Evolutionary conservation across 2,888 invertebrate genomes (phyloP), one percentile per base, ranked within the genome.

Genomic region (Cantharis nigra): DNA sequence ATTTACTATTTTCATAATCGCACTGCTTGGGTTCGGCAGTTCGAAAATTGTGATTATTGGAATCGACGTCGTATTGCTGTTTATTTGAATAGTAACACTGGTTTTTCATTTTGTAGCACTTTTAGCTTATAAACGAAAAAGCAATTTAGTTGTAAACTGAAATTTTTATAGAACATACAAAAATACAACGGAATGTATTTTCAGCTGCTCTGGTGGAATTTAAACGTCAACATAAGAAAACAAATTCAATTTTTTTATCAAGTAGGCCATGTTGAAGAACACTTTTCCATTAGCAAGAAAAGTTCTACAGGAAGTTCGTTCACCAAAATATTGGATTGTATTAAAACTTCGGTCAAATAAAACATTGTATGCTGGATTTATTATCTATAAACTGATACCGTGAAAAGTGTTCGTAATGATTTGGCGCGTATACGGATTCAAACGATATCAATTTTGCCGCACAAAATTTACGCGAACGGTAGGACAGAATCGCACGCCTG

Each of bases 401-500:
- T 1, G n/a, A n/a, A 49, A n/a, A 49, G 9, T 49, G 23, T n/a
- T 67, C n/a, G 65, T 67, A 13, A 18, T 11, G 7, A 67, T 67
- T 67, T 67, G n/a, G 20, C 20, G 23, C 65, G 20, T 18, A 64
- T 64, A 18, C 0, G 9, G 3, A 23, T 67, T 18, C 65, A 20
- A 67, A 67, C 9, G 13, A 9, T 20, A n/a, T 23, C 26, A 67
- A 26, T 26, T 65, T 67, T 67, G 23, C 65, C 65, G 23, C 65
- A 67, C 26, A 18, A 23, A 23, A 23, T 26, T 23, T 16, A n/a
- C 65, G 18, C 65, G n/a, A 23, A 26, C 65, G n/a, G 23, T 23
- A 67, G n/a, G 63, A 20, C 14, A 13, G 63, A 13, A 71, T 16
- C 3, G 9, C 5, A 69, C 73, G 78, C 28, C 7, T 76, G 75